Percentiles rank a stretch among this genome's conserved stretches.
Conservation (phyloP, 2,113 vertebrate species). For the Oryzias javanicus region DNA sequence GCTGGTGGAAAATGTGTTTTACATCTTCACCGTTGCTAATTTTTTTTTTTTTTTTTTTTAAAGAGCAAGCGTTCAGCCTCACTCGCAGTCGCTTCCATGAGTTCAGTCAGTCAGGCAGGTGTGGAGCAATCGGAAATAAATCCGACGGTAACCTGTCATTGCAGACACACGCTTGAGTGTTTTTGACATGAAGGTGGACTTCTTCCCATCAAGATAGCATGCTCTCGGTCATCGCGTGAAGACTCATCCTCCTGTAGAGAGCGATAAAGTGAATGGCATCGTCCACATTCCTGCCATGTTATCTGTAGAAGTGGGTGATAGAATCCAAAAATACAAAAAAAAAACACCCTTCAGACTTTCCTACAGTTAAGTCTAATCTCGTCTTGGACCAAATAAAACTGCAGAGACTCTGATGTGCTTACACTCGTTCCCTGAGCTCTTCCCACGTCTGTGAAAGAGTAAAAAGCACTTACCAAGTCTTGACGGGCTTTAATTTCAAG, state of each 20-base stretch:
- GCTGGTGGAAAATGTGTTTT: conserved; percentile 39
- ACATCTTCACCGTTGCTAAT: conserved; percentile 19
- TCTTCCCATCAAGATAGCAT: too few relatives aligned
- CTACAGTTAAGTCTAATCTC: too few relatives aligned
- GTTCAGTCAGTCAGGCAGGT: not conserved
- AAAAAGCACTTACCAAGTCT: not conserved
- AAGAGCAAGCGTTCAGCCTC: not conserved
- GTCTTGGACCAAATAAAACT: not conserved
- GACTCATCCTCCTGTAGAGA: conserved; percentile 5
- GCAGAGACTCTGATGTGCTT: not conserved
- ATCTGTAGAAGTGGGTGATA: not conserved
- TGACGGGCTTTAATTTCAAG: conserved; percentile 1
- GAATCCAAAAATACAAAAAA: not conserved
- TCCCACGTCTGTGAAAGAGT: not conserved
- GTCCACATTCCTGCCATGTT: not conserved
- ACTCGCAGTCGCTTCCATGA: not conserved
- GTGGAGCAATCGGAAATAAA: too few relatives aligned
- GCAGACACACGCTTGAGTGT: too few relatives aligned
- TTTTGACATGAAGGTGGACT: too few relatives aligned
- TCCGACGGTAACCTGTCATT: too few relatives aligned
- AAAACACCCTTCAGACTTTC: not conserved
- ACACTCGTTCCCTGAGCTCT: not conserved
- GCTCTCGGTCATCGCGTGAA: conserved; percentile 6
- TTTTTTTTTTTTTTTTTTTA: not conserved
- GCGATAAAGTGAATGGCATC: conserved; percentile 20